Evolutionary conservation across 2,888 invertebrate species (phyloP).

Genomic region (Cantharis flavilabris): DNA sequence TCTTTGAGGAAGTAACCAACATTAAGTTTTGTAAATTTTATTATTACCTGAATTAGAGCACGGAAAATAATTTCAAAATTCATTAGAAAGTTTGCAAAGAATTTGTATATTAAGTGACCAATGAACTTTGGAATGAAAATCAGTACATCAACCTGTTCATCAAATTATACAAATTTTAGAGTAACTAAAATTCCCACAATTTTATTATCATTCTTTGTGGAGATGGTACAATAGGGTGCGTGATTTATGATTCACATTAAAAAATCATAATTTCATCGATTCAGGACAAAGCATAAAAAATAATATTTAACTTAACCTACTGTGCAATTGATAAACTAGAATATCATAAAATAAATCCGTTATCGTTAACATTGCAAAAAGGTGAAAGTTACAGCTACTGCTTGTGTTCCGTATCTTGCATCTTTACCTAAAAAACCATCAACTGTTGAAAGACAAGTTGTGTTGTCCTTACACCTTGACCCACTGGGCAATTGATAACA

Average conservation of each 20-base stretch:
- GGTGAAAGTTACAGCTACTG: too few relatives aligned
- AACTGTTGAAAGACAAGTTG: too few relatives aligned
- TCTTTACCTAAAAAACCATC: too few relatives aligned
- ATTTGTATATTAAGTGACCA: neutral
- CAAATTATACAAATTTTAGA: neutral
- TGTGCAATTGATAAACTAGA: too few relatives aligned
- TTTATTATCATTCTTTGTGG: neutral
- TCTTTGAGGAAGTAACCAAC: neutral
- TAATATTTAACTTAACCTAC: too few relatives aligned
- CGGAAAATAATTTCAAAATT: neutral
- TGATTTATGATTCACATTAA: neutral
- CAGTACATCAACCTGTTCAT: neutral
- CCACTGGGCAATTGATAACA: too few relatives aligned
- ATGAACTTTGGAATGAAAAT: neutral
- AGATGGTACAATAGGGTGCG: neutral
- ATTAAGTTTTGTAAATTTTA: neutral
- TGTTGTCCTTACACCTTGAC: too few relatives aligned
- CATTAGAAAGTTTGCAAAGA: neutral
- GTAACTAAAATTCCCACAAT: neutral
- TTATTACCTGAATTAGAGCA: neutral
- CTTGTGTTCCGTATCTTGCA: too few relatives aligned
- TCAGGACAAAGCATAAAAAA: neutral
- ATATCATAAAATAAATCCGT: too few relatives aligned
- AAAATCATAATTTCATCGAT: neutral
- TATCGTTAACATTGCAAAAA: too few relatives aligned